A percentile compares a stretch with the other conserved stretches of the same genome.
phyloP scores from a whole-genome alignment of 92 coral and sea anemone genomes.

The Isaurus tuberculatus region DNA sequence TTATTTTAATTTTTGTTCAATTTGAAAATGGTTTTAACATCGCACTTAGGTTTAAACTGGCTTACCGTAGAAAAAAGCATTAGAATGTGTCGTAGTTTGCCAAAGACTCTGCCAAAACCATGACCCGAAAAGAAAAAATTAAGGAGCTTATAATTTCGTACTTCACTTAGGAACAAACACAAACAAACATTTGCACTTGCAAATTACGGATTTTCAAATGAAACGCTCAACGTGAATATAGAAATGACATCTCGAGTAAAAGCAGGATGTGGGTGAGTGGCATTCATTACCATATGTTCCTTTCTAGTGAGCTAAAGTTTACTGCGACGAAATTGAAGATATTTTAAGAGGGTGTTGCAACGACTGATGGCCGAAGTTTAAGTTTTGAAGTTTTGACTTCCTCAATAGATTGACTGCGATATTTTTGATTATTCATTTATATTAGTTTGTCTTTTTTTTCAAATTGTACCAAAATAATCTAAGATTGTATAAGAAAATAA shows the following conservation, averaged over 20 bases:
- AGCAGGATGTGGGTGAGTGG: not conserved
- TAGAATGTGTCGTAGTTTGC: not conserved
- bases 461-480: not conserved
- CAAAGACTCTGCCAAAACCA: not conserved
- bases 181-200: not conserved
- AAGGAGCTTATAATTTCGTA: not conserved
- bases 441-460: not conserved
- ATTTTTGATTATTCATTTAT: not conserved
- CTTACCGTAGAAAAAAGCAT: not conserved
- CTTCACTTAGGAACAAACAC: constrained; percentile 11
- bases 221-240: not conserved
- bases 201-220: constrained; percentile 2
- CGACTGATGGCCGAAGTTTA: no score
- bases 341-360: not conserved
- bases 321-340: not conserved
- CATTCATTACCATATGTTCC: not conserved
- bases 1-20: not conserved
- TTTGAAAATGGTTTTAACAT: not conserved
- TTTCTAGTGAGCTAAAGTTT: not conserved
- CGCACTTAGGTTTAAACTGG: not conserved
- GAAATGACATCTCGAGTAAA: not conserved
- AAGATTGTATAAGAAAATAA: not conserved
- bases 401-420: no score
- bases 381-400: no score
- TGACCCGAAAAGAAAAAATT: not conserved